Percentiles rank a stretch among this genome's conserved stretches.
Evolutionary conservation across 1,140 invertebrate genomes (phyloP).

Genomic region (Portunus trituberculatus): DNA sequence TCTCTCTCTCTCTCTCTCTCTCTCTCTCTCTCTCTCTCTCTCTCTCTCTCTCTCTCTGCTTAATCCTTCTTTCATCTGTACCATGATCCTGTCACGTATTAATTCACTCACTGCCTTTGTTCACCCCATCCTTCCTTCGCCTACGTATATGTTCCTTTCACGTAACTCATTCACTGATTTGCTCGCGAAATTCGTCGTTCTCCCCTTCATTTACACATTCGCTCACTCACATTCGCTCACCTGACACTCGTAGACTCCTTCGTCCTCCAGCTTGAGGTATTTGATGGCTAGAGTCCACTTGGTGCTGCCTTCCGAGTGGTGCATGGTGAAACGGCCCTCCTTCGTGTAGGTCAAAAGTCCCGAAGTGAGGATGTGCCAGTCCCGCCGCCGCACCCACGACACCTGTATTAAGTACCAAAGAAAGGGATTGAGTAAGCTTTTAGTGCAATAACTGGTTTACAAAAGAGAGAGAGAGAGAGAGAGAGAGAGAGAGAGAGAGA

Average conservation of each 20-base stretch:
- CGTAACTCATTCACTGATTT: background rate
- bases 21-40: background rate
- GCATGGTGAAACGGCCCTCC: background rate
- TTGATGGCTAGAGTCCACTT: background rate
- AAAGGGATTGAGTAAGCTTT: too few species aligned
- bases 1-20: background rate
- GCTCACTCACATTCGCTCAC: background rate
- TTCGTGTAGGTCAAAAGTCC: background rate
- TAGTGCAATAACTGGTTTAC: too few species aligned
- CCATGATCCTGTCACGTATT: background rate
- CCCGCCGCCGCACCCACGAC: background rate
- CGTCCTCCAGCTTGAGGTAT: background rate
- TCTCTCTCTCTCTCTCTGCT: background rate
- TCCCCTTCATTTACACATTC: background rate
- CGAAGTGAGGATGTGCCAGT: constrained; percentile 1
- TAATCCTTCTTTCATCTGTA: background rate
- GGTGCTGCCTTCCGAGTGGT: background rate
- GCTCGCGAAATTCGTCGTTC: background rate
- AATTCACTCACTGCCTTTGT: too few species aligned
- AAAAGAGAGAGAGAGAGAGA: too few species aligned
- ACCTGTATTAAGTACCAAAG: background rate
- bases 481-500: too few species aligned
- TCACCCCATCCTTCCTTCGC: too few species aligned
- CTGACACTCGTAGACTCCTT: background rate
- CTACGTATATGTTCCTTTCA: too few species aligned